Evolutionary conservation across 2,113 vertebrate genomes (phyloP).

Genomic region (Cavia aperea): DNA sequence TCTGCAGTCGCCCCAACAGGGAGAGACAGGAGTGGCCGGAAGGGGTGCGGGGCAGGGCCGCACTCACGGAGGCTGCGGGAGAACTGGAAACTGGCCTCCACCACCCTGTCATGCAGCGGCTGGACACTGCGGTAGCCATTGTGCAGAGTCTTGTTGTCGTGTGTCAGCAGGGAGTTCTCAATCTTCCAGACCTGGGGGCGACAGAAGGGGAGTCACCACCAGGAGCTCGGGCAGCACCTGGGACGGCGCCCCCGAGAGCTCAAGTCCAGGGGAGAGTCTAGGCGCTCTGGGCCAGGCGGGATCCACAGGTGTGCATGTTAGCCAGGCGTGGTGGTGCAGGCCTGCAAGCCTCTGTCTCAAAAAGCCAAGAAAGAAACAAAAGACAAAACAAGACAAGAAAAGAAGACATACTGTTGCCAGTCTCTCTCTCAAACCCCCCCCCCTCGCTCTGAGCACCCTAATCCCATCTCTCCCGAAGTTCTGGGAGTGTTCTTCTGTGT

Average conservation of each 20-base stretch:
- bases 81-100: constrained; percentile 84
- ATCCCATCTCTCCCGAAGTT: background rate
- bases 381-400: background rate
- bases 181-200: constrained; percentile 80
- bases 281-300: background rate
- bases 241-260: fast-evolving
- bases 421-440: background rate
- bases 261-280: background rate
- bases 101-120: constrained; percentile 80
- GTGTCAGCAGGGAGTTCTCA: constrained; percentile 84
- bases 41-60: fast-evolving
- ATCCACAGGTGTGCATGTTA: background rate
- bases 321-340: background rate
- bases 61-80: constrained; percentile 67
- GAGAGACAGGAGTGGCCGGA: background rate
- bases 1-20: background rate
- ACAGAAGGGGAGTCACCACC: fast-evolving
- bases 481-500: background rate
- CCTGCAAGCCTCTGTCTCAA: background rate
- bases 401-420: background rate
- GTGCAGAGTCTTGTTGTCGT: constrained; percentile 81
- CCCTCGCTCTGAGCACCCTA: background rate
- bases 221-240: background rate
- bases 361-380: background rate
- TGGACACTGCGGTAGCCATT: constrained; percentile 85